These are phyloP conservation scores for Lates calcarifer DNA, from an alignment of 2,113 vertebrate genomes.

Conservation along the genomic window DNA sequence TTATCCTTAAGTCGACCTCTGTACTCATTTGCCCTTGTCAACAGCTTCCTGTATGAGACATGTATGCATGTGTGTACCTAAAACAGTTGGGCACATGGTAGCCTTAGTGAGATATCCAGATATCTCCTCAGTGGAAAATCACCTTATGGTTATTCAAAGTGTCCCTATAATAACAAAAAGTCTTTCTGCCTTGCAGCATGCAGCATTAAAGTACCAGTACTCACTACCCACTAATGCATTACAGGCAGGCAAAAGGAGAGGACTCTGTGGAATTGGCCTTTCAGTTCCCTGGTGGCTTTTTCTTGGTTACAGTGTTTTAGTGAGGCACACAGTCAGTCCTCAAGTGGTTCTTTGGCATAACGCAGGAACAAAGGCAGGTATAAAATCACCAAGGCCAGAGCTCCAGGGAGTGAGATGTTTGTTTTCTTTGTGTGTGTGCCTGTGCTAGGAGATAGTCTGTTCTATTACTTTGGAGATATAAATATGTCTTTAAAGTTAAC, in stretches of 20 bases:
- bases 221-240: slow-evolving; percentile 29
- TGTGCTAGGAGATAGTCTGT: slow-evolving; percentile 12
- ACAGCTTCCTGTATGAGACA: slow-evolving; percentile 2
- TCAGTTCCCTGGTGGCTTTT: slow-evolving; percentile 16
- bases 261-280: slow-evolving; percentile 25
- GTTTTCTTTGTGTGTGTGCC: background rate
- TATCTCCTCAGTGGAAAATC: background rate
- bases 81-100: slow-evolving; percentile 11
- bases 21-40: slow-evolving; percentile 61
- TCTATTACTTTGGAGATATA: background rate
- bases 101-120: background rate
- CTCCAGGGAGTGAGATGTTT: slow-evolving; percentile 23
- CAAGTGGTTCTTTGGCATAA: slow-evolving; percentile 27
- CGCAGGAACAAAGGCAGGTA: slow-evolving; percentile 6
- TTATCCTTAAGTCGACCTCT: slow-evolving; percentile 50
- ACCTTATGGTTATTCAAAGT: background rate
- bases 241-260: slow-evolving; percentile 4
- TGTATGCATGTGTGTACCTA: slow-evolving; percentile 22
- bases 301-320: slow-evolving; percentile 14
- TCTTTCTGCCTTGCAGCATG: slow-evolving; percentile 25
- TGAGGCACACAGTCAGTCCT: slow-evolving; percentile 13
- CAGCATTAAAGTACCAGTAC: slow-evolving; percentile 12
- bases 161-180: slow-evolving; percentile 16
- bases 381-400: slow-evolving; percentile 36
- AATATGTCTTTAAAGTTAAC: slow-evolving; percentile 13